A percentile compares a stretch with the other conserved stretches of the same genome.
Evolutionary conservation across 2,113 vertebrate species (phyloP).

Genomic region (Caranx melampygus): DNA sequence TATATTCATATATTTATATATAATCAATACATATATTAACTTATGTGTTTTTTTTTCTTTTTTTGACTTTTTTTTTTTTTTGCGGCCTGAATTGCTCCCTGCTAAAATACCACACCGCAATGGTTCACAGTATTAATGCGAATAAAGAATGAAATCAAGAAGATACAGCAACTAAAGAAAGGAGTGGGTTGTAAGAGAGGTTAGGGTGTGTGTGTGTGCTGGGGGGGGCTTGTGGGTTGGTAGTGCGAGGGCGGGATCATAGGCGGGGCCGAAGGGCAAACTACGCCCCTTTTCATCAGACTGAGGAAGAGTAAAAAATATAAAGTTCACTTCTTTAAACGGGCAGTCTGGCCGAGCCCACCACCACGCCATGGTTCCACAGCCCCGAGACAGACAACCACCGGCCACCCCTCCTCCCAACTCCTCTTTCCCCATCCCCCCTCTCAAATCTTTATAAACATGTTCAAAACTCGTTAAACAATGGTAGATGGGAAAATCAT

Average conservation of each 20-base stretch:
- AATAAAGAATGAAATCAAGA: slow-evolving; percentile 81
- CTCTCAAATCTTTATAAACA: slow-evolving; percentile 81
- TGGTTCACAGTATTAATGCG: slow-evolving; percentile 84
- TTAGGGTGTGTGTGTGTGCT: slow-evolving; percentile 33
- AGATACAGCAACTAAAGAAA: slow-evolving; percentile 79
- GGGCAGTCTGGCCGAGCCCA: slow-evolving; percentile 64
- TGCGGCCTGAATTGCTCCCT: slow-evolving; percentile 76
- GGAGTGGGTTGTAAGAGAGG: slow-evolving; percentile 59
- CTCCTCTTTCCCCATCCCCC: slow-evolving; percentile 63
- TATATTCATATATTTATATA: slow-evolving; percentile 84
- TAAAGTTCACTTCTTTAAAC: slow-evolving; percentile 64
- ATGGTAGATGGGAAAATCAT: slow-evolving; percentile 97
- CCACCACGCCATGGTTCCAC: slow-evolving; percentile 52
- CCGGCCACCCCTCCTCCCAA: slow-evolving; percentile 13
- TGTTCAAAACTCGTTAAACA: slow-evolving; percentile 94
- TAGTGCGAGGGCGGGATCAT: slow-evolving; percentile 59
- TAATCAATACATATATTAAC: slow-evolving; percentile 83
- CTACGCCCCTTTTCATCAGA: slow-evolving; percentile 54
- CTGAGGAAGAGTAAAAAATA: slow-evolving; percentile 79
- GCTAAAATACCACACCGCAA: slow-evolving; percentile 74
- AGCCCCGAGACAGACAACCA: slow-evolving; percentile 50
- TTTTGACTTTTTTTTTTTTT: slow-evolving; percentile 61
- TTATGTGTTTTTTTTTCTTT: slow-evolving; percentile 61
- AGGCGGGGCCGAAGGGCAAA: slow-evolving; percentile 55
- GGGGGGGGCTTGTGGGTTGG: slow-evolving; percentile 57